phyloP scores from a whole-genome alignment of 2,113 vertebrate species.

The Rhinoderma darwinii region DNA sequence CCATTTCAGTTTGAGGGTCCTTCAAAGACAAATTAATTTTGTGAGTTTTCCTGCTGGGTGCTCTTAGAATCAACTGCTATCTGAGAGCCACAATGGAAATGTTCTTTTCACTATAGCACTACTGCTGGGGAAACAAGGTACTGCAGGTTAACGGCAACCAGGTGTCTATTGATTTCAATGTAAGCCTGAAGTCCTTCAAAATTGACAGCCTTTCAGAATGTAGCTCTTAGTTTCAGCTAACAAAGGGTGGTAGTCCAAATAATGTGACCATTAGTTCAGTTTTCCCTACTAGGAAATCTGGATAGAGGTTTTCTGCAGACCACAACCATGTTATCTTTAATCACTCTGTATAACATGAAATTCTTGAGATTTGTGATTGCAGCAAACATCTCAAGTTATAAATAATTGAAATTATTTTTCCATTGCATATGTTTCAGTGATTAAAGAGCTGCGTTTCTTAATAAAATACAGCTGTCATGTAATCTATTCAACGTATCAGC shows the following conservation, averaged over 20 bases:
- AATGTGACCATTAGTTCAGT: not conserved
- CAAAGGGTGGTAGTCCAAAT: not conserved
- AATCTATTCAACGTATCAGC: not conserved
- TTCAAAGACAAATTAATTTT: too few species aligned
- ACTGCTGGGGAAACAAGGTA: not conserved
- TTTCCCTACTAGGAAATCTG: not conserved
- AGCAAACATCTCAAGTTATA: not conserved
- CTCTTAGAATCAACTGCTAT: not conserved
- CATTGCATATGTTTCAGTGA: slow-evolving; percentile 3
- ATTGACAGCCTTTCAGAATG: not conserved
- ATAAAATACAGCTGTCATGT: not conserved
- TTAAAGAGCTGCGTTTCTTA: not conserved
- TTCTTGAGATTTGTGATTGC: not conserved
- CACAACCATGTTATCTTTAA: not conserved
- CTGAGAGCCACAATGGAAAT: too few species aligned
- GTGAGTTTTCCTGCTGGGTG: not conserved
- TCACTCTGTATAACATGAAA: not conserved
- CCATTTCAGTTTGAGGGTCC: not conserved
- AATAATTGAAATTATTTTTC: slow-evolving; percentile 9
- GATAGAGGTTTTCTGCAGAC: not conserved
- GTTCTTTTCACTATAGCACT: not conserved
- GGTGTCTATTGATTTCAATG: not conserved
- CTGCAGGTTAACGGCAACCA: not conserved
- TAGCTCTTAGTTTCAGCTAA: too few species aligned
- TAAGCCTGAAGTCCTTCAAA: not conserved